Evolutionary conservation across 2,113 vertebrate species (phyloP), one percentile per base, ranked within the genome.

Genomic region (Tursiops truncatus): DNA sequence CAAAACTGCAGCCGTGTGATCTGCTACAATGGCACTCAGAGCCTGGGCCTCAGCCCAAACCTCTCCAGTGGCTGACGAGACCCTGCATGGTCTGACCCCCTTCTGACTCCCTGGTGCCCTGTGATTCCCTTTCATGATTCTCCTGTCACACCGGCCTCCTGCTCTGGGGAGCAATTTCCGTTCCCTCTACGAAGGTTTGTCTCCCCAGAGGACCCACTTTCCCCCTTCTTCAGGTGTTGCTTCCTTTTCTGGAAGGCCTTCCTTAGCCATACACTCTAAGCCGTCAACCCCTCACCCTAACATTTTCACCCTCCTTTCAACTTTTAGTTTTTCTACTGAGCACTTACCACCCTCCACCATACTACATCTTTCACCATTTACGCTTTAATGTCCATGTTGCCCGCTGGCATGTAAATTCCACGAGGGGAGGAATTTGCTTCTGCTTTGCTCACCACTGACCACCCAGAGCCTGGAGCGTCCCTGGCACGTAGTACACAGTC

Each of bases 41-140:
- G 12, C n/a, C 41, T 28, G 44, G 89, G 8, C 47, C 47, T 86
- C 21, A 25, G 20, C 11, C 58, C 36, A 18, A 15, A 77, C 38
- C 38, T 21, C 36, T 74, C 38, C 21, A 3, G 8, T 12, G 67
- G 50, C 47, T 18, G 0, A 47, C 8, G 13, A 26, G 63, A 18
- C 56, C 36, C 67, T 50, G 25, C 17, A 13, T 8, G 25, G 25
- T 31, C 17, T 20, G 14, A 67, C 33, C 41, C 28, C 15, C 23
- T 3, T 6, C 8, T 44, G 44, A 44, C 44, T n/a, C 53, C 31
- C 0, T 5, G 62, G n/a, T 3, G 4, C 31, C 53, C 68, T 23
- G 0, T 18, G 14, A 1, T 25, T 23, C 77, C 38, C 50, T 50
- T 56, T 12, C 8, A 26, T 2, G n/a, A 8, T 6, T 17, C 6